phyloP scores from a whole-genome alignment of 2,797 vertebrate genomes.

The Mionectes olivaceus region DNA sequence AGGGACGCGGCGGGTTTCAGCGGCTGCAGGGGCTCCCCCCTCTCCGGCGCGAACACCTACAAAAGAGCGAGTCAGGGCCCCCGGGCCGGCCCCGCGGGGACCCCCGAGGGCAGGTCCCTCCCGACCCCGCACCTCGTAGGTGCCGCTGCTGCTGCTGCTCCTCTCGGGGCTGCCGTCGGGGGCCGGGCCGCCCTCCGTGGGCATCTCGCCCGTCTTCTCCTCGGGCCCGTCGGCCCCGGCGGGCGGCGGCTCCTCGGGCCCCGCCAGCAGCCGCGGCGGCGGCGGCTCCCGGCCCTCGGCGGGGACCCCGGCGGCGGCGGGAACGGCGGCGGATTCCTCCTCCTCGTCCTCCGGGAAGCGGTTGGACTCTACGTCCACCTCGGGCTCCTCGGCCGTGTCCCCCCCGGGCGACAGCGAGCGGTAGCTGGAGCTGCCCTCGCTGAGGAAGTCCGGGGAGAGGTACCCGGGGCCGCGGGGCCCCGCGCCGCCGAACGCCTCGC shows the following conservation, averaged over 20 bases:
- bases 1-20: constrained; percentile 68
- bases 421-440: constrained; percentile 92
- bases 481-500: constrained; percentile 83
- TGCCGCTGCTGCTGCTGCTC: constrained; percentile 52
- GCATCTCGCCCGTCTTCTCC: background rate
- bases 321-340: constrained; percentile 66
- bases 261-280: constrained; percentile 9
- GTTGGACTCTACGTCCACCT: constrained; percentile 94
- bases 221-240: background rate
- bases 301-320: background rate
- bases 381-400: constrained; percentile 91
- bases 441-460: constrained; percentile 92
- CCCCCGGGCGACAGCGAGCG: constrained; percentile 92
- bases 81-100: background rate
- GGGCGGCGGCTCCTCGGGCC: background rate
- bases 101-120: background rate
- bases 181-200: background rate
- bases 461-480: constrained; percentile 77
- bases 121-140: constrained; percentile 71
- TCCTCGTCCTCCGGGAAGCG: constrained; percentile 89
- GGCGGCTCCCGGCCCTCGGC: constrained; percentile 4
- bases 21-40: constrained; percentile 80
- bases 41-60: constrained; percentile 88
- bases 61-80: constrained; percentile 74
- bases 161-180: constrained; percentile 66